These are phyloP conservation scores for Nesogale talazaci DNA, from an alignment of 2,113 vertebrate genomes.

Conservation along the genomic window DNA sequence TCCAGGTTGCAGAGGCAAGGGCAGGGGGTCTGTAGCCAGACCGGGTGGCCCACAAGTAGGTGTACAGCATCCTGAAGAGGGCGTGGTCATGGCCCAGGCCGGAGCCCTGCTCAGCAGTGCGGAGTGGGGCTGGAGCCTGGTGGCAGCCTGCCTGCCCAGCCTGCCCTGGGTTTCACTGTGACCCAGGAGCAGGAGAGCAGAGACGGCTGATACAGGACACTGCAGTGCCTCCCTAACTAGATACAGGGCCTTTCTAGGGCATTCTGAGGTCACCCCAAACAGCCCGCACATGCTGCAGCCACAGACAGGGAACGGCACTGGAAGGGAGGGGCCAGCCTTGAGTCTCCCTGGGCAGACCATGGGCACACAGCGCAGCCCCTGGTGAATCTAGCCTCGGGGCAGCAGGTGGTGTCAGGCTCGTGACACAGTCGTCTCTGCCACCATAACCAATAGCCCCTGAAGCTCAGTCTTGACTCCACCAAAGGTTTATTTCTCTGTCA, in stretches of 20 bases:
- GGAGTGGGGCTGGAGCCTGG: no score
- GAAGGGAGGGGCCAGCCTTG: conserved; percentile 1
- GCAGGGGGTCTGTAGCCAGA: no score
- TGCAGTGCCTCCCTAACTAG: background rate
- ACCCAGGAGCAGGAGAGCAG: background rate
- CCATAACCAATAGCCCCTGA: background rate
- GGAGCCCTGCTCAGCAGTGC: no score
- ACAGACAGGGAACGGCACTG: background rate
- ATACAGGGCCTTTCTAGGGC: no score
- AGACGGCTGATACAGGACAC: background rate
- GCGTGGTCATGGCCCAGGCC: no score
- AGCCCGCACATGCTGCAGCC: background rate
- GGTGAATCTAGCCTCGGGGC: background rate
- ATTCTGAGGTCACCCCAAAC: background rate
- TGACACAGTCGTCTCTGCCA: conserved; percentile 15
- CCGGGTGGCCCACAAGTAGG: no score
- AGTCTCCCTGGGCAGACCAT: background rate
- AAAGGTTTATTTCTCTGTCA: background rate
- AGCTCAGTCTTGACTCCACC: background rate
- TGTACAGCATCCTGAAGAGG: no score
- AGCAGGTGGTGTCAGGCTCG: conserved; percentile 52
- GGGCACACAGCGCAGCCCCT: background rate
- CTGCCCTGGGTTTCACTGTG: background rate
- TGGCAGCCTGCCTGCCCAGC: no score
- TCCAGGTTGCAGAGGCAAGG: no score